Conservation (phyloP, 2,888 invertebrate species). For the Polydrusus cervinus region DNA sequence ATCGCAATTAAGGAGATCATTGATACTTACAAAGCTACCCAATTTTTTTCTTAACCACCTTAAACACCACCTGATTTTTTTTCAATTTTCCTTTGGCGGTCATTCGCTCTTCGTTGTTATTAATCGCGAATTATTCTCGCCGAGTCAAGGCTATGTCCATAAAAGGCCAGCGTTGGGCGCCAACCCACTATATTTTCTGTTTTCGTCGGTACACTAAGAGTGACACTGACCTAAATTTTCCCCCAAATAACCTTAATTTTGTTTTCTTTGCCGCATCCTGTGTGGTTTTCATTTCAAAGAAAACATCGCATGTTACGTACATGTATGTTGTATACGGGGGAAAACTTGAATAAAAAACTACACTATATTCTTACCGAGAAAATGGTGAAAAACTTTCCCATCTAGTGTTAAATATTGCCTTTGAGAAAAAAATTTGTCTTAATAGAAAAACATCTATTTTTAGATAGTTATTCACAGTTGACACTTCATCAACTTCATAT, state of each 20-base stretch:
- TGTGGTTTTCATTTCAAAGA: conserved; percentile 32
- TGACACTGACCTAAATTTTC: conserved; percentile 7
- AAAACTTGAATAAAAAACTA: too few relatives aligned
- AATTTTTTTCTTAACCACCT: too few relatives aligned
- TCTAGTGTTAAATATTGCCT: background rate
- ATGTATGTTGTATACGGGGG: background rate
- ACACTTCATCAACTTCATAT: background rate
- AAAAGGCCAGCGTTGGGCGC: conserved; percentile 23
- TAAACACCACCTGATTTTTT: background rate
- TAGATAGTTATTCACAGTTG: background rate
- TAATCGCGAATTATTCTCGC: conserved; percentile 7
- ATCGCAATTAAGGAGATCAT: too few relatives aligned
- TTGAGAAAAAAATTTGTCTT: too few relatives aligned
- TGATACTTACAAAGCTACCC: too few relatives aligned
- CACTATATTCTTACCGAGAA: background rate
- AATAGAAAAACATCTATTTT: too few relatives aligned
- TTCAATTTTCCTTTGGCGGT: conserved; percentile 11
- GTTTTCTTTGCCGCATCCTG: conserved; percentile 17
- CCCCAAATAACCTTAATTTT: conserved; percentile 11
- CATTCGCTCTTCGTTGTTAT: background rate
- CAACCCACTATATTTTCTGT: conserved; percentile 18
- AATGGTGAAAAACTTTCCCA: background rate
- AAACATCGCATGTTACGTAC: conserved; percentile 29
- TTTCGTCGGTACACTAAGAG: background rate
- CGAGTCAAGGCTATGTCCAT: conserved; percentile 28